Percentiles rank a stretch among this genome's conserved stretches.
These are phyloP conservation scores for Barypeithes pellucidus DNA, from an alignment of 2,888 invertebrate genomes.

Conservation along the genomic window DNA sequence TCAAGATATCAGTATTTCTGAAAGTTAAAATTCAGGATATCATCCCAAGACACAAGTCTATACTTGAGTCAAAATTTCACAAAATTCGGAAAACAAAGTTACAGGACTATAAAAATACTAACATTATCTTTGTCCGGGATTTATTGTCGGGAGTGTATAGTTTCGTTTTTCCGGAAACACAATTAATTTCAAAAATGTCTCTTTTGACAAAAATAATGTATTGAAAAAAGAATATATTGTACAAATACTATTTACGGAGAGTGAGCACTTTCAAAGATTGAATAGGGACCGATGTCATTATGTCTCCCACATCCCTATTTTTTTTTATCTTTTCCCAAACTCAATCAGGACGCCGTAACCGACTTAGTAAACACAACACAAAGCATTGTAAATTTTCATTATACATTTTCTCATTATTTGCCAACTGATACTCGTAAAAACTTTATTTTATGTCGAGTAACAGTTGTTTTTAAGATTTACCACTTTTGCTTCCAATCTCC, in stretches of 20 bases:
- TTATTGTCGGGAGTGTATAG: no score
- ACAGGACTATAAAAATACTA: no score
- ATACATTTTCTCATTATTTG: slow-evolving; percentile 5
- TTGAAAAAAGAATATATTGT: no score
- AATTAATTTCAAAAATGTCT: no score
- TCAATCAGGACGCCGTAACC: background rate
- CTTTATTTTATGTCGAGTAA: background rate
- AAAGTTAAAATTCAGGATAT: no score
- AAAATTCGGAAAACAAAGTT: no score
- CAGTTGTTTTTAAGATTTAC: background rate
- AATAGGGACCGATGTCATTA: background rate
- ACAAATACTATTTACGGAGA: background rate
- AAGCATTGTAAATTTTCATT: slow-evolving; percentile 1
- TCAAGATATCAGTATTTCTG: no score
- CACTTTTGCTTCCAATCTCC: background rate
- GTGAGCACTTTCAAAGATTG: background rate
- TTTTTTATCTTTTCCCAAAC: background rate
- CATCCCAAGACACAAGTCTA: no score
- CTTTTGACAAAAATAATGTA: no score
- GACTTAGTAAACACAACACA: background rate
- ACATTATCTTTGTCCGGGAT: no score
- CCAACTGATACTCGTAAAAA: background rate
- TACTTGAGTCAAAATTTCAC: no score
- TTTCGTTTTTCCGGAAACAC: no score
- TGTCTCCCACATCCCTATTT: background rate